A percentile compares a stretch with the other conserved stretches of the same genome.
phyloP scores from a whole-genome alignment of 2,888 invertebrate genomes.

The Ornithoptera alexandrae region DNA sequence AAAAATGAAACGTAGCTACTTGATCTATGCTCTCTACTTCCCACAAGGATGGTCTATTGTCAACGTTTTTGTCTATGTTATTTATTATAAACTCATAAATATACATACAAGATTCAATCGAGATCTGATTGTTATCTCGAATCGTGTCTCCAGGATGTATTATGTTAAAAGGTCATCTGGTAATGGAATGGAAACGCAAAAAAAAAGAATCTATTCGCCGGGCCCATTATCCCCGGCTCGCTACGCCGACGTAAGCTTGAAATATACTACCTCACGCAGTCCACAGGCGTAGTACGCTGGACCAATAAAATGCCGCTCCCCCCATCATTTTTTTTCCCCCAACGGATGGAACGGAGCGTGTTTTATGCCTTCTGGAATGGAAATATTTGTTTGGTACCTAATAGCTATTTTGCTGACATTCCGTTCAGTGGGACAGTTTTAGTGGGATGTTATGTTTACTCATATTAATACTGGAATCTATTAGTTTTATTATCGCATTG shows the following conservation, averaged over 20 bases:
- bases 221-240: constrained; percentile 44
- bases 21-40: too few species aligned
- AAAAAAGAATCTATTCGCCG: constrained; percentile 39
- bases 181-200: constrained; percentile 38
- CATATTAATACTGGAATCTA: background rate
- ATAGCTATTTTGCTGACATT: constrained; percentile 20
- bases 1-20: too few species aligned
- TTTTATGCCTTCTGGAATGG: constrained; percentile 17
- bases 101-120: background rate
- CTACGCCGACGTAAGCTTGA: constrained; percentile 50
- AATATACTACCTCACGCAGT: constrained; percentile 47
- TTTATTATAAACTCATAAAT: too few species aligned
- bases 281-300: constrained; percentile 41
- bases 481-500: too few species aligned
- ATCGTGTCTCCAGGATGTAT: constrained; percentile 31
- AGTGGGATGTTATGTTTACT: background rate
- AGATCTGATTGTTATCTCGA: constrained; percentile 22
- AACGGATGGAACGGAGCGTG: constrained; percentile 20
- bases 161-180: constrained; percentile 31
- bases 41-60: too few species aligned
- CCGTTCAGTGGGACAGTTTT: constrained; percentile 12
- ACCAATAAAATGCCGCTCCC: constrained; percentile 42
- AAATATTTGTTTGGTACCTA: constrained; percentile 21
- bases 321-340: constrained; percentile 38
- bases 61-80: too few species aligned